Percentiles rank a stretch among this genome's conserved stretches.
Evolutionary conservation across 2,797 vertebrate species (phyloP).

Genomic region (Silurus aristotelis): DNA sequence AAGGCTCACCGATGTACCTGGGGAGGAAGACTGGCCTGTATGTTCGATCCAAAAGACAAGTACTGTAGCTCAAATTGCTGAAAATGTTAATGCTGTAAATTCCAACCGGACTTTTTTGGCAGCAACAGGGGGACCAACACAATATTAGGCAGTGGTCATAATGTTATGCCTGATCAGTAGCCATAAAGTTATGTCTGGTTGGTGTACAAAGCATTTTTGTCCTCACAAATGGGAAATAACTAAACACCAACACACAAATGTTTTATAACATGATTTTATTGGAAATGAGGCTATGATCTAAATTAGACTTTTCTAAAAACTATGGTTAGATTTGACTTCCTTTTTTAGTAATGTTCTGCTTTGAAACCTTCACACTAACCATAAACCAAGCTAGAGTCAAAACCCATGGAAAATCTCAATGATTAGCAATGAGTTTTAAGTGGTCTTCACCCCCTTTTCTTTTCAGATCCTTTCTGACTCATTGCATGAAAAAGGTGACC

Average conservation of each 20-base stretch:
- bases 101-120: too few species aligned
- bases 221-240: background rate
- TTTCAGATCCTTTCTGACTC: constrained; percentile 35
- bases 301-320: background rate
- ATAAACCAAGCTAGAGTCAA: constrained; percentile 10
- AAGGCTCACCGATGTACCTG: too few species aligned
- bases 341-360: constrained; percentile 13
- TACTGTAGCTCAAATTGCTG: too few species aligned
- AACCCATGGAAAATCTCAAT: constrained; percentile 33
- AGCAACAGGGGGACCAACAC: too few species aligned
- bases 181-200: too few species aligned
- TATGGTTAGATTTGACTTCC: background rate
- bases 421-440: constrained; percentile 15
- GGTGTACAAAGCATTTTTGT: background rate
- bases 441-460: constrained; percentile 5
- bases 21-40: too few species aligned
- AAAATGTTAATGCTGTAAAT: too few species aligned
- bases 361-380: constrained; percentile 13
- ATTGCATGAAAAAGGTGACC: constrained; percentile 36
- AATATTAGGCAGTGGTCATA: too few species aligned
- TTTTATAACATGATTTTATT: background rate
- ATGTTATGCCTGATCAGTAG: too few species aligned
- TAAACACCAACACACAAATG: background rate
- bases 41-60: too few species aligned
- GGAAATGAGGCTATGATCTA: background rate